Base-by-base conservation (phyloP, 2,797 vertebrate genomes). In the Leuciscus waleckii region DNA sequence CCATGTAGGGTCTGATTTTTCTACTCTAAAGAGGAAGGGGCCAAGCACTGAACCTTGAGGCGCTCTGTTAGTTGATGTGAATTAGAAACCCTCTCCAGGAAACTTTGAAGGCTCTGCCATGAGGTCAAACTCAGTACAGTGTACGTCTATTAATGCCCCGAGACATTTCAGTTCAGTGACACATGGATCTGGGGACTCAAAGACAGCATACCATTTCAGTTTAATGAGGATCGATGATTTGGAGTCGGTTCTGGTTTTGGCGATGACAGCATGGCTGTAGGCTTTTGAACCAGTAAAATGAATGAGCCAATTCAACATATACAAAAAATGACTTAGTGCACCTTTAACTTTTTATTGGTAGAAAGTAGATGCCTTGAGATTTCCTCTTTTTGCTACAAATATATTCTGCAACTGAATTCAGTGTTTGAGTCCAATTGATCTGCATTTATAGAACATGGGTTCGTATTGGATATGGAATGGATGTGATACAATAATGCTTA, bases 401-500 rank as follows among this genome's bases (percentile, higher is more conserved):
- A 69, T 56, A 75, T 58, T 77, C 56, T 74, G 35, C 88, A 84
- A 89, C 87, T 85, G 32, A 80, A 89, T 92, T 91, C 88, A 88
- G 74, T 85, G 78, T 82, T 73, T 79, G 32, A 88, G 89, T 88
- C 85, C 77, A 91, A 85, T 89, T 90, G 89, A 39, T 65, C 84
- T 88, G 86, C 76, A 92, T 91, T 89, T 49, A 92, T 89, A 90
- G 90, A 86, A 81, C 29, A 37, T 41, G 35, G 49, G 26, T 73
- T 46, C 23, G 2, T 2, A 1, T 7, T 79, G 39, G 54, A 90
- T 87, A 92, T 65, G 86, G 61, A 91, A 90, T 90, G 85, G 88
- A 85, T 63, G 54, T 21, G 87, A 88, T 92, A 92, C 92, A 90
- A 93, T 89, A 76, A 81, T 79, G 88, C 90, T 89, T 89, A 90